Base-by-base conservation (phyloP, 2,113 vertebrate species). In the Callipepla californica region DNA sequence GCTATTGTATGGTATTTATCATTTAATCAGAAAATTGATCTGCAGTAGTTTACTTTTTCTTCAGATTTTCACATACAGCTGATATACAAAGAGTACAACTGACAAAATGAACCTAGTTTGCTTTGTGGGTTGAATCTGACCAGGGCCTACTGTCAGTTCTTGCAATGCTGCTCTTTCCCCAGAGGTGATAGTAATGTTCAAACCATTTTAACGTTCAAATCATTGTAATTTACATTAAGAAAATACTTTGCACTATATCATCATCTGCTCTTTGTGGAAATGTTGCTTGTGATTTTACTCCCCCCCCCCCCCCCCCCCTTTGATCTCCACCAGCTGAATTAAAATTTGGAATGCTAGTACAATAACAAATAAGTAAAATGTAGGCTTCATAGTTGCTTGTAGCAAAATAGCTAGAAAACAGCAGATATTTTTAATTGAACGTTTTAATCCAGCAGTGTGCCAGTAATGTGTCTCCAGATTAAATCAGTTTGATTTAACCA, bases 401-500 rank as follows among this genome's bases (percentile, higher is more conserved):
- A 78, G 77, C 3, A 76, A 70, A 94, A 61, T 50, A 47, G 26
- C 55, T 90, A 48, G 45, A 19, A 95, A 74, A 55, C 9, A 66
- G 36, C 3, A 6, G 42, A 26, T 10, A 25, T 20, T 17, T 77
- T 44, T 70, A 70, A 25, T 85, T 95, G 85, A 47, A 83, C 62
- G 18, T 81, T 93, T 85, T 78, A 79, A 70, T 93, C 89, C 62
- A 76, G 61, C 17, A 66, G 83, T 78, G 32, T 79, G 53, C 51
- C 17, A 14, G 6, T 69, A 83, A 79, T 30, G 6, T 75, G 83
- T 92, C 63, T 95, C 51, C 51, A 89, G 75, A 91, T 87, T 89
- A 83, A 75, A 93, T 83, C 53, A 61, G 25, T 76, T 22, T 67
- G 51, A 87, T 94, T 92, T 95, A 95, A 95, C 76, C 92, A 79